A percentile compares a stretch with the other conserved stretches of the same genome.
phyloP scores from a whole-genome alignment of 1,140 invertebrate species.

The Caenorhabditis inopinata region DNA sequence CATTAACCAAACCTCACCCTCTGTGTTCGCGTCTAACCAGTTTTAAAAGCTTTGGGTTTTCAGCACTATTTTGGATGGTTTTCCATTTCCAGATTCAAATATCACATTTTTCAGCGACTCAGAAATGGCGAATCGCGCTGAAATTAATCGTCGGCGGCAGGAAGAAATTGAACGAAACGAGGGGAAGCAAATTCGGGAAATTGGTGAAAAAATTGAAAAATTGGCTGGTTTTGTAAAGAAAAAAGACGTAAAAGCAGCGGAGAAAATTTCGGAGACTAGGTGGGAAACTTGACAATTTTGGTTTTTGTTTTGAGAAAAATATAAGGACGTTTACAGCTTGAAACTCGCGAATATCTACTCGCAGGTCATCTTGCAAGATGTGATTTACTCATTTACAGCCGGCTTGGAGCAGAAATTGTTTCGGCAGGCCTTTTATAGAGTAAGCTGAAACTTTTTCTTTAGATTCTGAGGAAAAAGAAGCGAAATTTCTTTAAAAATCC shows the following conservation, averaged over 20 bases:
- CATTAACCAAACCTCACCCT: neutral
- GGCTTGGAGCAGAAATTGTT: slow-evolving; percentile 32
- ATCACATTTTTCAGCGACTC: neutral
- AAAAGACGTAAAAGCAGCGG: neutral
- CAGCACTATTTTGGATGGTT: neutral
- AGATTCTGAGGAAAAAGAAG: no score
- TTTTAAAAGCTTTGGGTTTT: neutral
- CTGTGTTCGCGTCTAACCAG: neutral
- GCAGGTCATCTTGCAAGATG: neutral
- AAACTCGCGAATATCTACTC: slow-evolving; percentile 23
- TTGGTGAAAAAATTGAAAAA: neutral
- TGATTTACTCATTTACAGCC: slow-evolving; percentile 18
- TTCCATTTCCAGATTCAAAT: no score
- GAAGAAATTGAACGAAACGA: neutral
- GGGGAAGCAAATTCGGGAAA: neutral
- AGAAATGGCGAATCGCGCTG: neutral
- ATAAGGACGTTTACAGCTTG: neutral
- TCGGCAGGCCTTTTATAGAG: slow-evolving; percentile 35
- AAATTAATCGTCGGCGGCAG: neutral
- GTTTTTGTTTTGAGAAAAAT: no score
- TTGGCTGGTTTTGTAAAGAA: neutral
- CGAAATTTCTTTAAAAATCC: no score
- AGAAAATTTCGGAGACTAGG: neutral
- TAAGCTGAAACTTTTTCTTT: no score
- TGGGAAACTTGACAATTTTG: neutral